Conservation (phyloP, 2,888 invertebrate species). For the Apamea anceps region DNA sequence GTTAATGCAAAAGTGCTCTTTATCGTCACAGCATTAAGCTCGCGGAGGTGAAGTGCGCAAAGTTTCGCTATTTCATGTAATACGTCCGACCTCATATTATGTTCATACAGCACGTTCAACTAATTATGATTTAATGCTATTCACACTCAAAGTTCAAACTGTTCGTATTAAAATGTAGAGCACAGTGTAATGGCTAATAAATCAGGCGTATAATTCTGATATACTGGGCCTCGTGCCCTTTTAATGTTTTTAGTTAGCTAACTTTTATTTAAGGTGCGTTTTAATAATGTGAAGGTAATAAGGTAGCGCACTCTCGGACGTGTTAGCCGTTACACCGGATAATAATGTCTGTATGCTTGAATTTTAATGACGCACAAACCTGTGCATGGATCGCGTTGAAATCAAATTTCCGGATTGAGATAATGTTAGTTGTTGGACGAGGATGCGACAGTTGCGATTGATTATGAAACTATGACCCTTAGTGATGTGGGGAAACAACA, state of each 20-base stretch:
- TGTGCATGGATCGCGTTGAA: slow-evolving; percentile 22
- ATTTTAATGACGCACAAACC: slow-evolving; percentile 49
- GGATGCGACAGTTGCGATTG: slow-evolving; percentile 54
- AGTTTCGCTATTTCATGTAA: slow-evolving; percentile 66
- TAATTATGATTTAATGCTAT: slow-evolving; percentile 79
- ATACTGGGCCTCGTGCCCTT: slow-evolving; percentile 75
- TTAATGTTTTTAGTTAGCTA: slow-evolving; percentile 72
- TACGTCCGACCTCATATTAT: slow-evolving; percentile 60
- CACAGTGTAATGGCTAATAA: slow-evolving; percentile 79
- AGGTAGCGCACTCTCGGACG: slow-evolving; percentile 19
- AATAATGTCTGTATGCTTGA: slow-evolving; percentile 32
- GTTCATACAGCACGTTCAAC: slow-evolving; percentile 67
- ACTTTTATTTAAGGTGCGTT: slow-evolving; percentile 64
- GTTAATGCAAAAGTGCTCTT: slow-evolving; percentile 60
- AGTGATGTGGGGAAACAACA: slow-evolving; percentile 19
- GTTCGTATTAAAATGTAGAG: slow-evolving; percentile 79
- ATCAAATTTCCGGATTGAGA: slow-evolving; percentile 62
- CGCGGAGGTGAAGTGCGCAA: slow-evolving; percentile 61
- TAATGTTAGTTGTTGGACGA: slow-evolving; percentile 50
- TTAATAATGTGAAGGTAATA: slow-evolving; percentile 41
- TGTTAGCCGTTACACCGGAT: slow-evolving; percentile 41
- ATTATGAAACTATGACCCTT: slow-evolving; percentile 15
- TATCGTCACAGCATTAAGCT: slow-evolving; percentile 65
- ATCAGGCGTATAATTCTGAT: slow-evolving; percentile 78
- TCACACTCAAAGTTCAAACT: slow-evolving; percentile 74